Percentiles rank a stretch among this genome's conserved stretches.
Conservation (phyloP, 2,113 vertebrate species). For the Oncorhynchus kisutch region DNA sequence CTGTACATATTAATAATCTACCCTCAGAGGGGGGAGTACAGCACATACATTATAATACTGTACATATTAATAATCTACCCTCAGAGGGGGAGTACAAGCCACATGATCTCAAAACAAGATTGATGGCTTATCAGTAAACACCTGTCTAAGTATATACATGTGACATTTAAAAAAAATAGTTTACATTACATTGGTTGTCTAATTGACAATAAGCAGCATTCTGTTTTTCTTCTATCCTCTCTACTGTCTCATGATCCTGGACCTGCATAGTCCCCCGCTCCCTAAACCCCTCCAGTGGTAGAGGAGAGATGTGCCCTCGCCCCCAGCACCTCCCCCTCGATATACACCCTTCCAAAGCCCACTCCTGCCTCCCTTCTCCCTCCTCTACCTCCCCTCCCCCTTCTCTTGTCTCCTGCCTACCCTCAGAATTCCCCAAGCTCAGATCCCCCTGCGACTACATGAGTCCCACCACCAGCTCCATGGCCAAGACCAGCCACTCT, state of each 20-base stretch:
- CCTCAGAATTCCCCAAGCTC: conserved; percentile 69
- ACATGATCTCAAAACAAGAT: too few relatives aligned
- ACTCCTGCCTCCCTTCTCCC: conserved; percentile 57
- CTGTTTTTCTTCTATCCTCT: neutral
- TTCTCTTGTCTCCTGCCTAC: conserved; percentile 56
- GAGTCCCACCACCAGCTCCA: conserved; percentile 89
- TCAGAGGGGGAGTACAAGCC: too few relatives aligned
- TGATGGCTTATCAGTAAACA: too few relatives aligned
- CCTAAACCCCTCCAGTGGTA: conserved; percentile 39
- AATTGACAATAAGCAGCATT: too few relatives aligned
- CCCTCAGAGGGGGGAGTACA: too few relatives aligned
- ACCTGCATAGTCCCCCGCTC: conserved; percentile 42
- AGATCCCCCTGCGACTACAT: conserved; percentile 81
- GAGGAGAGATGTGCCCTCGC: conserved; percentile 15
- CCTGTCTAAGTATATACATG: too few relatives aligned
- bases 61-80: too few relatives aligned
- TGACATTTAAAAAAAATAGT: too few relatives aligned
- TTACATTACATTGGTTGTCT: too few relatives aligned
- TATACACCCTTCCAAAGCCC: conserved; percentile 6
- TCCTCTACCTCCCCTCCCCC: conserved; percentile 56
- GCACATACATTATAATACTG: too few relatives aligned
- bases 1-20: too few relatives aligned
- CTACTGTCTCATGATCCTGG: neutral
- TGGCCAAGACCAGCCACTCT: conserved; percentile 85
- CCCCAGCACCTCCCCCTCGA: conserved; percentile 42